Evolutionary conservation across 2,113 vertebrate species (phyloP).

Genomic region (Pterocles orientalis): DNA sequence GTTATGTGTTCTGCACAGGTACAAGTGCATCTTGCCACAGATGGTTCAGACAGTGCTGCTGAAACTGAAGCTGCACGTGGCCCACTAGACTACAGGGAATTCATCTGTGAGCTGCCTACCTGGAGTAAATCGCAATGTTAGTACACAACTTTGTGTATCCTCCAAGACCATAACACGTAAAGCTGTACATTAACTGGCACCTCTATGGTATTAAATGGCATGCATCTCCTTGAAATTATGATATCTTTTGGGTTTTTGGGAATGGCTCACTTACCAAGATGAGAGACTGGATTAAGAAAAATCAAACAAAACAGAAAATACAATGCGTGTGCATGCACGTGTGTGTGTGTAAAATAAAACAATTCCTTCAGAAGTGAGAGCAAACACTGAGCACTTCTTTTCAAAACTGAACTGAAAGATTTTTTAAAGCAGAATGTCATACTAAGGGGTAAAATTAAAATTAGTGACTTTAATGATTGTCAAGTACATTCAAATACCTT

Average conservation of each 20-base stretch:
- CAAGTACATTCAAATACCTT: neutral
- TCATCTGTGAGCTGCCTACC: neutral
- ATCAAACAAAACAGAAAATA: neutral
- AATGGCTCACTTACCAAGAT: neutral
- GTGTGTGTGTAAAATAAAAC: neutral
- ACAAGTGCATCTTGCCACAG: neutral
- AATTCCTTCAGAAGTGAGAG: neutral
- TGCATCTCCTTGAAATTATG: neutral
- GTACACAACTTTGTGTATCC: neutral
- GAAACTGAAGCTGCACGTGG: neutral
- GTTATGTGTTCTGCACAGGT: neutral
- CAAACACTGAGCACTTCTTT: neutral
- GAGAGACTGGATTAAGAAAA: neutral
- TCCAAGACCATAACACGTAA: neutral
- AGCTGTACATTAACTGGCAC: neutral
- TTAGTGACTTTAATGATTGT: neutral
- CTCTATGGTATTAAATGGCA: neutral
- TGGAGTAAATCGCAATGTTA: neutral
- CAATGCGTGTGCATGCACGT: no score
- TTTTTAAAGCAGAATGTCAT: neutral
- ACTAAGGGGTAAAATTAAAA: neutral
- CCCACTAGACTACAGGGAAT: neutral
- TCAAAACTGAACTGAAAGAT: neutral
- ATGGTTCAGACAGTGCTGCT: neutral
- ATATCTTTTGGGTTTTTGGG: neutral